Percentiles rank a stretch among this genome's conserved stretches.
phyloP scores from a whole-genome alignment of 2,113 vertebrate genomes.

The Pseudopipra pipra region DNA sequence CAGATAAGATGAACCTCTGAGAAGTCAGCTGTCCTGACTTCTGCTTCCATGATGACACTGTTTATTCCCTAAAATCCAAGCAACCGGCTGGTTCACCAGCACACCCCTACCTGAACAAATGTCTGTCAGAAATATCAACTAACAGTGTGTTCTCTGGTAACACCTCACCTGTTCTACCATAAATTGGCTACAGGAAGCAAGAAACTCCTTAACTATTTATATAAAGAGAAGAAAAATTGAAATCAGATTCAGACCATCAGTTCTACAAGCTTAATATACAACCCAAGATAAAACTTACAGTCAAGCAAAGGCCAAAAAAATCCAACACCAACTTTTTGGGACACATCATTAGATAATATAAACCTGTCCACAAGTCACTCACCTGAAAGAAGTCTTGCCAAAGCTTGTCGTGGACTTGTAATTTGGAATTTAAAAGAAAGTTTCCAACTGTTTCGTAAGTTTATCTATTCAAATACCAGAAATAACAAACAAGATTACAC shows the following conservation, averaged over 20 bases:
- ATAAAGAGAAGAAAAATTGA: background rate
- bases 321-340: background rate
- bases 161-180: background rate
- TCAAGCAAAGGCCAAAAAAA: background rate
- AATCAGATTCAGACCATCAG: background rate
- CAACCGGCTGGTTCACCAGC: background rate
- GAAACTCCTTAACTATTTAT: background rate
- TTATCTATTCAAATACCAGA: background rate
- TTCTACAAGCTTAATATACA: background rate
- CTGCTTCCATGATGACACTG: background rate
- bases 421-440: slow-evolving; percentile 59
- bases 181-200: background rate
- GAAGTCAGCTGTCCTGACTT: background rate
- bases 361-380: slow-evolving; percentile 42
- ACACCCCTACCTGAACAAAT: background rate
- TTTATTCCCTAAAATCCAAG: background rate
- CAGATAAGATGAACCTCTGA: background rate
- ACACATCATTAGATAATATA: background rate
- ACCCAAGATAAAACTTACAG: background rate
- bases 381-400: slow-evolving; percentile 83
- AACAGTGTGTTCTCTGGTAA: background rate
- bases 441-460: background rate
- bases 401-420: slow-evolving; percentile 74
- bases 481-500: background rate
- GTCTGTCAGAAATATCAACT: background rate